phyloP scores from a whole-genome alignment of 2,113 vertebrate species.

The Gallinago undulata region DNA sequence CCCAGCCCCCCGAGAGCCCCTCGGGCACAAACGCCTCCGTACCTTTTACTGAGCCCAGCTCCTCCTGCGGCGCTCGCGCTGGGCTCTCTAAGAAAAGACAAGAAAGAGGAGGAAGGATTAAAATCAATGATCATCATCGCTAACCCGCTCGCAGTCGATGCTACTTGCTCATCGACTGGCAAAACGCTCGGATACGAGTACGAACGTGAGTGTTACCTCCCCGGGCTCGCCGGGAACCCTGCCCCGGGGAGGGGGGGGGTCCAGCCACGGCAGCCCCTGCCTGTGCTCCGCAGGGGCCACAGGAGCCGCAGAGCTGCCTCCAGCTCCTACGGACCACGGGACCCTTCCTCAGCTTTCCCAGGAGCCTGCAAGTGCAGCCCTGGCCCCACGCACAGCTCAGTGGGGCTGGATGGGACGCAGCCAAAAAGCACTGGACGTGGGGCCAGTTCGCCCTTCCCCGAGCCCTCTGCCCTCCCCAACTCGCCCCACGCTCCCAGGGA shows the following conservation, averaged over 20 bases:
- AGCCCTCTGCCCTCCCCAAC: not conserved
- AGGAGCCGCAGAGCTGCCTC: fast-evolving
- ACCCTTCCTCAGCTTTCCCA: fast-evolving
- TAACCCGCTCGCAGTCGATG: not conserved
- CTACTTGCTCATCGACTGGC: not conserved
- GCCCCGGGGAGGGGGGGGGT: not conserved
- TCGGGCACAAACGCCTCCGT: not conserved
- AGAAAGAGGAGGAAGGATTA: slow-evolving; percentile 53
- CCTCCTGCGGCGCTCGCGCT: slow-evolving; percentile 19
- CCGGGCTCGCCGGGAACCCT: not conserved
- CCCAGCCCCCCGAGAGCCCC: not conserved
- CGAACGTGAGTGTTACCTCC: fast-evolving
- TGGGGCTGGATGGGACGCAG: fast-evolving
- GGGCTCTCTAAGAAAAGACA: slow-evolving; percentile 63
- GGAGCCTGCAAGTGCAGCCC: not conserved
- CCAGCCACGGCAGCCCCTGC: not conserved
- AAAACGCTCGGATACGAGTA: fast-evolving
- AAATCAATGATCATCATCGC: not conserved
- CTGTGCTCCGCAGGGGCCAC: not conserved
- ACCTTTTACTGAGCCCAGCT: slow-evolving; percentile 73
- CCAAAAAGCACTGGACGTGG: fast-evolving
- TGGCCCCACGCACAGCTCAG: not conserved
- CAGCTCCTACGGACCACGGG: fast-evolving
- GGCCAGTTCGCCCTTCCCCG: fast-evolving
- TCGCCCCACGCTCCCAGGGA: fast-evolving